Percentiles rank a stretch among this genome's conserved stretches.
Evolutionary conservation across 2,888 invertebrate genomes (phyloP).

Genomic region (Nemapogon koenigi): DNA sequence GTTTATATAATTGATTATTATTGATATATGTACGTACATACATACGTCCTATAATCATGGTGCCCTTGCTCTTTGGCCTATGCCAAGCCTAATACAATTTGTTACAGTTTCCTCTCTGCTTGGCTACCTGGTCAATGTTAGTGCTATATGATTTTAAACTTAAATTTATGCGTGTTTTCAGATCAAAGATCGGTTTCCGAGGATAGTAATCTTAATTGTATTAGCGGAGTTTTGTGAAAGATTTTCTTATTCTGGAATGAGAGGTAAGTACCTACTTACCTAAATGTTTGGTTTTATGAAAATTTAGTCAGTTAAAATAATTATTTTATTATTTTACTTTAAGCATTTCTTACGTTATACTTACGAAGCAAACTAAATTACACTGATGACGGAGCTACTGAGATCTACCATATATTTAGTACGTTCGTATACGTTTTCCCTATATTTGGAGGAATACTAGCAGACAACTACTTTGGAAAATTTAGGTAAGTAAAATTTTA

Average conservation of each 20-base stretch:
- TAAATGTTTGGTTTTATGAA: neutral
- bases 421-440: conserved; percentile 80
- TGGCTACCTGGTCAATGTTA: neutral
- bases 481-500: conserved; percentile 69
- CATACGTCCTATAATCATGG: too few relatives aligned
- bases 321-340: conserved; percentile 17
- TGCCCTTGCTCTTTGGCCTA: too few relatives aligned
- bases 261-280: conserved; percentile 67
- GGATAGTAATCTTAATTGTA: conserved; percentile 87
- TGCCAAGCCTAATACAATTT: too few relatives aligned
- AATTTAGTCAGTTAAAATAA: conserved; percentile 7
- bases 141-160: neutral
- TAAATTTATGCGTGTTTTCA: conserved; percentile 13
- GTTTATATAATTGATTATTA: too few relatives aligned
- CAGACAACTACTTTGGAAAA: conserved; percentile 82
- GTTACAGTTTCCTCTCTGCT: too few relatives aligned
- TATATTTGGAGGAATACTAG: conserved; percentile 77
- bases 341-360: conserved; percentile 80
- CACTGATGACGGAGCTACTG: conserved; percentile 69
- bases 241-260: conserved; percentile 94
- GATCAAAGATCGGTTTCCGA: conserved; percentile 68
- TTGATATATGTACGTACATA: too few relatives aligned
- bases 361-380: conserved; percentile 70
- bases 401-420: conserved; percentile 76
- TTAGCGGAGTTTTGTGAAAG: conserved; percentile 95